Evolutionary conservation across 2,797 vertebrate species (phyloP).

Genomic region (Scleropages formosus): DNA sequence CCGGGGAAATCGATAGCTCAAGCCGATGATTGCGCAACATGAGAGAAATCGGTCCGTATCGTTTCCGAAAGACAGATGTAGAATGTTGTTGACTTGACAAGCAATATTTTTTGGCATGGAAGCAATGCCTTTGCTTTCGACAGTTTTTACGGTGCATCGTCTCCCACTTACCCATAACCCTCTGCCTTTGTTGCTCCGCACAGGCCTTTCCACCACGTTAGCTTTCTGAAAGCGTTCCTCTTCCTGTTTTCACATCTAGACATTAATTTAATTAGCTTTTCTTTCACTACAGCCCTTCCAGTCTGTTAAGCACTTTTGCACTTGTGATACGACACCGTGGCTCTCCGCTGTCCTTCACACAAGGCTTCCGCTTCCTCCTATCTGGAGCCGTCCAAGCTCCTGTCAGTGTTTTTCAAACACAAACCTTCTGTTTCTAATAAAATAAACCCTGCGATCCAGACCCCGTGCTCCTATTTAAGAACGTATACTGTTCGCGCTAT

Average conservation of each 20-base stretch:
- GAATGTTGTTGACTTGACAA: conserved; percentile 57
- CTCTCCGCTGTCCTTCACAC: neutral
- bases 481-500: no score
- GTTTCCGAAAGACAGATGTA: conserved; percentile 70
- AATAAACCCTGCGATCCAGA: neutral
- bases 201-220: neutral
- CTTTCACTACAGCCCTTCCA: no score
- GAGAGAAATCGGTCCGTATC: conserved; percentile 71
- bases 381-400: neutral
- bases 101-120: conserved; percentile 56
- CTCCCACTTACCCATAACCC: neutral
- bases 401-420: neutral
- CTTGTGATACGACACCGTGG: neutral
- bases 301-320: no score
- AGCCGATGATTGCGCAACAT: conserved; percentile 65
- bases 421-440: neutral
- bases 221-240: no score
- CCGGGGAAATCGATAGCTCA: conserved; percentile 63
- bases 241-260: neutral
- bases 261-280: no score
- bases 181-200: neutral
- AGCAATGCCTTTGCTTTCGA: conserved; percentile 51
- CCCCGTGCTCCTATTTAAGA: neutral
- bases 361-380: neutral
- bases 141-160: conserved; percentile 24